Evolutionary conservation across 2,888 invertebrate genomes (phyloP), one percentile per base, ranked within the genome.

Genomic region (Carcina quercana): DNA sequence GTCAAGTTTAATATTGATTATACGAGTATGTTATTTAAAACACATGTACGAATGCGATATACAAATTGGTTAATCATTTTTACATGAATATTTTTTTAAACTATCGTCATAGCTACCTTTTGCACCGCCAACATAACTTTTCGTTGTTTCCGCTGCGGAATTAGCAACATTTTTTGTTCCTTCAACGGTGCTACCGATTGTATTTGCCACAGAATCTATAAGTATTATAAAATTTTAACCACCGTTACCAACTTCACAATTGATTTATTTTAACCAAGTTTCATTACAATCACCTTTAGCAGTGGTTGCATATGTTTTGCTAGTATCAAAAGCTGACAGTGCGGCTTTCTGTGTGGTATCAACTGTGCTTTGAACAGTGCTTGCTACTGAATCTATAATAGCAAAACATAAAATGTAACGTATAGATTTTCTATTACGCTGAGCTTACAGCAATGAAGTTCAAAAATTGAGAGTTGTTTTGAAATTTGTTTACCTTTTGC

Each of bases 141-240:
- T 75, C 20, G 66, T 59, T 1, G 64, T 59, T 27, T 76, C 70
- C 32, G 56, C 51, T 19, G 67, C 65, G 26, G 63, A 50, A 40
- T 55, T 48, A 19, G 66, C 60, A 33, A 57, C 59, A 34, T 61
- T 61, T 59, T 72, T 71, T 28, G 69, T 64, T 31, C 49, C 51
- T 25, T 69, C 66, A 34, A 68, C 55, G n/a, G 70, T 61, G 37
- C 49, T 62, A 40, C 49, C 47, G 3, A 62, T 40, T 34, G 60
- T 56, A 35, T 57, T 65, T 39, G 61, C 50, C 33, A 68, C 59
- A 24, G 70, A 48, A 54, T 72, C 72, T 67, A 59, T 25, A 57
- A 53, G 36, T n/a, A n/a, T n/a, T n/a, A n/a, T n/a, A n/a, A n/a
- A n/a, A n/a, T n/a, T n/a, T n/a, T n/a, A n/a, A n/a, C n/a, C n/a